A percentile compares a stretch with the other conserved stretches of the same genome.
Evolutionary conservation across 2,113 vertebrate genomes (phyloP).

Genomic region (Acrocephalus kingi): DNA sequence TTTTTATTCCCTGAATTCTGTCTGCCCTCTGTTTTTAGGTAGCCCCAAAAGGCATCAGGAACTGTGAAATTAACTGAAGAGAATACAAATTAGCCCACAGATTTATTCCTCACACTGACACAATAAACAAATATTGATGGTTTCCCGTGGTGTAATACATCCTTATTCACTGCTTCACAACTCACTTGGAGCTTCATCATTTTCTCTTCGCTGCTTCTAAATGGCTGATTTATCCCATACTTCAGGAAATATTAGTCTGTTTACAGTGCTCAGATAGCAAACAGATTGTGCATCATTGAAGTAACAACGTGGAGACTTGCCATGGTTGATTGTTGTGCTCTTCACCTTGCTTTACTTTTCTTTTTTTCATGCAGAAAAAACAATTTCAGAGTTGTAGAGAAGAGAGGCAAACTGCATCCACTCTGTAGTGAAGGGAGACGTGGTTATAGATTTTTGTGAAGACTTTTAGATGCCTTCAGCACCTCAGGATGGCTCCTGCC

Average conservation of each 20-base stretch:
- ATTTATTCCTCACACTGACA: conserved; percentile 71
- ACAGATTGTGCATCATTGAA: conserved; percentile 55
- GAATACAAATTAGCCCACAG: conserved; percentile 73
- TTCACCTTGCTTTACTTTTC: conserved; percentile 30
- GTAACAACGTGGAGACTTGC: conserved; percentile 2
- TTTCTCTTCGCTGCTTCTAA: conserved; percentile 66
- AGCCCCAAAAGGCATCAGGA: background rate
- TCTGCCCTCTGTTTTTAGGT: background rate
- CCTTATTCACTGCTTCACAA: conserved; percentile 67
- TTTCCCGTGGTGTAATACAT: conserved; percentile 70
- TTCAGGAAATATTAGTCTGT: conserved; percentile 66
- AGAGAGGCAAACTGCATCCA: background rate
- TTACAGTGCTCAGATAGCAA: conserved; percentile 56
- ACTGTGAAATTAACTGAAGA: conserved; percentile 57
- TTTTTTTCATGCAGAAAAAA: background rate
- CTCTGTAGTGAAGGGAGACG: background rate
- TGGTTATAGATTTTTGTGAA: background rate
- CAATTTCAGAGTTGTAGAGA: background rate
- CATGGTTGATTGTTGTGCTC: background rate
- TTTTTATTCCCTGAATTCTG: background rate
- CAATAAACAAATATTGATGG: conserved; percentile 78
- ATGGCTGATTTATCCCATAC: conserved; percentile 67
- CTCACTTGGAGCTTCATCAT: conserved; percentile 65
- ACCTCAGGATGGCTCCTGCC: background rate
- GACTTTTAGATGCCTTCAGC: background rate